These are phyloP conservation scores for Chrysemys picta DNA, from an alignment of 2,113 vertebrate genomes.

Conservation along the genomic window DNA sequence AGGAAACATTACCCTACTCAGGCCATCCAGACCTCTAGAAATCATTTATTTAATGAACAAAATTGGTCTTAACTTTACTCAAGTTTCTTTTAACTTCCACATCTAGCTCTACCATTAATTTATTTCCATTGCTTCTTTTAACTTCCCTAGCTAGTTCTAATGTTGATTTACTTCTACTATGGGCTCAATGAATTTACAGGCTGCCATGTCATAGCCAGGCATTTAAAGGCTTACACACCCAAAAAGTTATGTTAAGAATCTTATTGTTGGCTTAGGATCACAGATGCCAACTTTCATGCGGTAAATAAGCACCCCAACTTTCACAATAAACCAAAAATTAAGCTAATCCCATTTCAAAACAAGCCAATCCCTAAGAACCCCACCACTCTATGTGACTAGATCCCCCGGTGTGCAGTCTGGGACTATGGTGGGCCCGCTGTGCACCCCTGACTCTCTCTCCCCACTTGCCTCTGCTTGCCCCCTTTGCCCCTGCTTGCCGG, in stretches of 20 bases:
- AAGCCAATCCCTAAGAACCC: no score
- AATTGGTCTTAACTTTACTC: background rate
- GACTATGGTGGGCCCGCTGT: no score
- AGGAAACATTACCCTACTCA: background rate
- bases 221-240: background rate
- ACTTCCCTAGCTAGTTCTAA: background rate
- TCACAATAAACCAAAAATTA: no score
- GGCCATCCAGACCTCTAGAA: background rate
- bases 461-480: no score
- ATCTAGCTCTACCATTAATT: background rate
- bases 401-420: no score
- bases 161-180: background rate
- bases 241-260: conserved; percentile 49
- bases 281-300: no score
- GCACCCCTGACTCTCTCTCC: no score
- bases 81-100: background rate
- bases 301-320: no score
- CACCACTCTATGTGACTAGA: no score
- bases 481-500: no score
- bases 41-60: conserved; percentile 31
- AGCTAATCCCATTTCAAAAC: no score
- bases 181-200: background rate
- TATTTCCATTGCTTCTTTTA: background rate
- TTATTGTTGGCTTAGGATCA: conserved; percentile 42
- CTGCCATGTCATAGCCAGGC: background rate